phyloP scores from a whole-genome alignment of 2,113 vertebrate genomes.

The Macaca fascicularis region T2T-MFA8v1.1 NC_088386.1:136736001-136736500 shows the following conservation, averaged over 20 bases:
- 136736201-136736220: too few relatives aligned
- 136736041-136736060: not conserved
- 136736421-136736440: not conserved
- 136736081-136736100: too few relatives aligned
- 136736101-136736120: not conserved
- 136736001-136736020: not conserved
- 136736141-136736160: not conserved
- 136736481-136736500: not conserved
- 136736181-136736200: not conserved
- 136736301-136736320: not conserved
- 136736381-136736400: not conserved
- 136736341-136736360: too few relatives aligned
- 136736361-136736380: not conserved
- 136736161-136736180: not conserved
- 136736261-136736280: too few relatives aligned
- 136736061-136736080: not conserved
- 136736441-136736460: not conserved
- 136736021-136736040: not conserved
- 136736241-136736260: not conserved
- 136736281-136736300: not conserved
- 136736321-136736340: not conserved
- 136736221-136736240: accelerated
- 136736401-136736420: not conserved
- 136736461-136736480: not conserved
- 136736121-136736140: not conserved